Percentiles rank a stretch among this genome's conserved stretches.
Conservation (phyloP, 2,888 invertebrate genomes). For the Philereme transversata region DNA sequence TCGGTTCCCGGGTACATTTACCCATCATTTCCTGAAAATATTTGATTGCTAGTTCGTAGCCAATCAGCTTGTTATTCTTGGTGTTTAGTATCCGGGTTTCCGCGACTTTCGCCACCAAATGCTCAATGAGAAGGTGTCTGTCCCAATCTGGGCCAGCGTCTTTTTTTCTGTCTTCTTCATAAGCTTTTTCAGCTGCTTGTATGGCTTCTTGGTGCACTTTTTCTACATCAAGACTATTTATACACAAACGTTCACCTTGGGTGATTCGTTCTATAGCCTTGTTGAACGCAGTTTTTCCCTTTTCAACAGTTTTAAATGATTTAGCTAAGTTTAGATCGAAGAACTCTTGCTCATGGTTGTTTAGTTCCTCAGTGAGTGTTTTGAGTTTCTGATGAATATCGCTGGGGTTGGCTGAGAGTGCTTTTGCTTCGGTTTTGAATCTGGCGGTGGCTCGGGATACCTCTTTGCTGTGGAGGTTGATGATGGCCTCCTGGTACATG, state of each 20-base stretch:
- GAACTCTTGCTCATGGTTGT: constrained; percentile 7
- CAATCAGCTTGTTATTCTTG: constrained; percentile 8
- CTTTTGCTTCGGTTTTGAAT: constrained; percentile 17
- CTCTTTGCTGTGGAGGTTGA: constrained; percentile 4
- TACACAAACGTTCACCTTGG: constrained; percentile 2
- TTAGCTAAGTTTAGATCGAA: constrained; percentile 6
- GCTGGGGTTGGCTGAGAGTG: constrained; percentile 6
- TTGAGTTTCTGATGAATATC: constrained; percentile 3
- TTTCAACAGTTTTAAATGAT: background rate
- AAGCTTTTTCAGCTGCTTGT: background rate
- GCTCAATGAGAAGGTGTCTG: background rate
- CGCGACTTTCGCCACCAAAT: background rate
- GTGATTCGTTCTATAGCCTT: constrained; percentile 8
- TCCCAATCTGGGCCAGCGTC: constrained; percentile 6
- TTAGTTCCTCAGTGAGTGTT: constrained; percentile 12
- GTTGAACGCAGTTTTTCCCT: background rate
- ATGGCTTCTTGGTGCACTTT: constrained; percentile 1
- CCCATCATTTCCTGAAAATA: constrained; percentile 9
- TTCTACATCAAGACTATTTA: constrained; percentile 6
- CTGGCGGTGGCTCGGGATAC: constrained; percentile 1
- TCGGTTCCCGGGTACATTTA: constrained; percentile 4
- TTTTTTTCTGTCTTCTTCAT: background rate
- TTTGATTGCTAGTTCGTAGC: constrained; percentile 3
- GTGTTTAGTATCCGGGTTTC: constrained; percentile 9
- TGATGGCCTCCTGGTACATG: constrained; percentile 1